Base-by-base conservation (phyloP, 2,888 invertebrate genomes). In the Cephus sareptanus region DNA sequence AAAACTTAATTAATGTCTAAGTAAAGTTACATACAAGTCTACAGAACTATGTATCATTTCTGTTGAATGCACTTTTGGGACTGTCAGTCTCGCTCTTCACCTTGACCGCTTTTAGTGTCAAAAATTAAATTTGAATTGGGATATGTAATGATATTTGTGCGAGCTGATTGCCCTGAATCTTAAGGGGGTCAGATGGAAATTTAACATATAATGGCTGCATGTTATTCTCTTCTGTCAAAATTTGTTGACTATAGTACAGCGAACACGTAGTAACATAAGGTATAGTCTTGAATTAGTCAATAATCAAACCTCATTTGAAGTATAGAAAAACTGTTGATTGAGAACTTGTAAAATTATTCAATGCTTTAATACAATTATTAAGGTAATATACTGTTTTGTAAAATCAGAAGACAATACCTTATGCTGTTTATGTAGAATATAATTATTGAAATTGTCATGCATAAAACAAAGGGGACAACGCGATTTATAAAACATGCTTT, bases 341-440 rank as follows among this genome's bases (percentile, higher is more conserved):
- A 40, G 23, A 1, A 56, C 56, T 56, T 9, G 2, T 23, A 9
- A 2, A 56, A 56, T 56, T 23, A 56, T 56, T 56, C 56, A 56
- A 56, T 23, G 23, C 1, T 23, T 56, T 56, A 6, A 23, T 56
- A 56, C 9, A 56, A 56, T 56, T 23, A 56, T 56, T 56, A 56
- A 77, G 69, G 78, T 77, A 69, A 76, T 80, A 77, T 77, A 76
- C 81, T 75, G 74, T 81, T 76, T 56, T 79, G 74, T 75, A 76
- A 77, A 74, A 79, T 75, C 76, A 77, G 77, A 76, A 79, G 81
- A 83, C 79, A 74, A 34, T 81, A 85, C 84, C 83, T 85, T 85
- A 84, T 81, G 85, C 78, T 75, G 71, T 75, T 75, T 56, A 76
- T 77, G 68, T 80, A 80, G 78, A 78, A 74, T 71, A 79, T 74